phyloP scores from a whole-genome alignment of 2,113 vertebrate species.

The Callospermophilus lateralis region DNA sequence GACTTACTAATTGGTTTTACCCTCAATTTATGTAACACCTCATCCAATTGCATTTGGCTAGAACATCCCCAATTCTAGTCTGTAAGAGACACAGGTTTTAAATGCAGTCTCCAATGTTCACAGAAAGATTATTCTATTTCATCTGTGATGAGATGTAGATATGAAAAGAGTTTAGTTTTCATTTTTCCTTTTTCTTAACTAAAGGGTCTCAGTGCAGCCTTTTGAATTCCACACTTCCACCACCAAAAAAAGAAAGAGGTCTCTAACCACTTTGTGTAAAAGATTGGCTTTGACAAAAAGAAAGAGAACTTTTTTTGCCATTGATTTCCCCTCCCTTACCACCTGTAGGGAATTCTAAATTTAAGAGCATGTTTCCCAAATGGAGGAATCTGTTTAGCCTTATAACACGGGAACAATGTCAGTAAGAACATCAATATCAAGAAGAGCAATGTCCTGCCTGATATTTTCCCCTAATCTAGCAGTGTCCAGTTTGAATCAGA shows the following conservation, averaged over 20 bases:
- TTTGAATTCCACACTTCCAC: not conserved
- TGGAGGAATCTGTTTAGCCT: not conserved
- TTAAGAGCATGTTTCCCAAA: not conserved
- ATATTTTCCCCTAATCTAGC: not conserved
- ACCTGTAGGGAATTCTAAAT: not conserved
- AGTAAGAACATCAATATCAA: not conserved
- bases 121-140: not conserved
- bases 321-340: not conserved
- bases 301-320: not conserved
- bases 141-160: not conserved
- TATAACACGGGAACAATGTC: too few species aligned
- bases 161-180: not conserved
- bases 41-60: not conserved
- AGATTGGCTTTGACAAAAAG: not conserved
- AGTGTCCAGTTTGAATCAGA: not conserved
- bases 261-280: not conserved
- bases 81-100: not conserved
- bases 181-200: constrained; percentile 7
- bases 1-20: not conserved
- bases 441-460: not conserved
- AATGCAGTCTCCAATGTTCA: not conserved
- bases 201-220: not conserved
- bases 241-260: not conserved
- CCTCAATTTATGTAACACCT: not conserved
- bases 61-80: not conserved